Evolutionary conservation across 1,140 invertebrate genomes (phyloP), one percentile per base, ranked within the genome.

Genomic region (Vollenhovia emeryi): DNA sequence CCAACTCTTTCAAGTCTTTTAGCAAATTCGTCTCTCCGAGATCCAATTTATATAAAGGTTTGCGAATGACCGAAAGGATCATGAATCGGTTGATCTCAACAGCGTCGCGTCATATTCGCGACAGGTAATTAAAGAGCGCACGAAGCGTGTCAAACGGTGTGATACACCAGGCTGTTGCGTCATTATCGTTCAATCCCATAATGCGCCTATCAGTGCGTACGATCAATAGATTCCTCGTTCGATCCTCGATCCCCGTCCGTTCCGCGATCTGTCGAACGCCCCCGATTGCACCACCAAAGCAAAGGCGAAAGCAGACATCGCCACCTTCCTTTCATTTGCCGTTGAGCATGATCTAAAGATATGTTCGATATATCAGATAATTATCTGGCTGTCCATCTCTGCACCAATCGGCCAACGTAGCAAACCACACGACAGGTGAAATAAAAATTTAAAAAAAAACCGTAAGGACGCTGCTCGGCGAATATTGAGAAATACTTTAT

Each of bases 141-240:
- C 15, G 80, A 43, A 48, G 76, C 55, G 43, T 84, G 80, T 84
- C 80, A 84, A 84, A 60, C 43, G 43, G 55, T 59, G n/a, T 76
- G 80, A 84, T 75, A 64, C 40, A 62, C 36, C n/a, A 48, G 24
- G 21, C 7, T 52, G 60, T 84, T 76, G 55, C 71, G 30, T 84
- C 43, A 76, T 52, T 45, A 33, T 62, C 45, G 18, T 27, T 76
- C 33, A 71, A 84, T 75, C 33, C 59, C 71, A 52, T 62, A 84
- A 62, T n/a, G 73, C 40, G 13, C 71, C 13, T 84, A 84, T 84
- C 80, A 43, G 45, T 68, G 43, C 68, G 85, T 90, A 87, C 89
- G 86, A 90, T 89, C 87, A 75, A 80, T 84, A 86, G 86, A 87
- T 88, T 87, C 64, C 74, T 71, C 86, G 66, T 45, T 73, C 74